phyloP scores from a whole-genome alignment of 2,888 invertebrate species.

The Chaitophorus viminalis region DNA sequence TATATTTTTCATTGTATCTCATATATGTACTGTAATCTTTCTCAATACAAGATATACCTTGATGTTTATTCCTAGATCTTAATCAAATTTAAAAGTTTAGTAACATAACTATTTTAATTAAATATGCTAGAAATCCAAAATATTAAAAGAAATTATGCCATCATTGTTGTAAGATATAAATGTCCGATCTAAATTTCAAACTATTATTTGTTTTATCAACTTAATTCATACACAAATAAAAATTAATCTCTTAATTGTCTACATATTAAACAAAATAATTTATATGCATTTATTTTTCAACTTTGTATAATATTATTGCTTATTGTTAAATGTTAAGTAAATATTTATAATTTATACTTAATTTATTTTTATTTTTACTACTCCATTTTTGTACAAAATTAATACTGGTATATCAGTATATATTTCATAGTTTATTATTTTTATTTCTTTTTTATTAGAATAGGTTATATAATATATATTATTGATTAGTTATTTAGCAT shows the following conservation, averaged over 20 bases:
- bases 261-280: conserved; percentile 15
- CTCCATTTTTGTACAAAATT: conserved; percentile 38
- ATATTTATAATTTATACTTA: conserved; percentile 36
- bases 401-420: conserved; percentile 16
- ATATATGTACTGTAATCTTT: conserved; percentile 26
- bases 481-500: conserved; percentile 38
- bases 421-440: neutral
- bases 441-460: conserved; percentile 34
- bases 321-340: conserved; percentile 53
- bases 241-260: conserved; percentile 29
- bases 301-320: conserved; percentile 31
- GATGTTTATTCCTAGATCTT: conserved; percentile 25
- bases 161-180: conserved; percentile 21
- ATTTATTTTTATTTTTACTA: conserved; percentile 2
- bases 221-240: conserved; percentile 10
- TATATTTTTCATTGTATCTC: conserved; percentile 43
- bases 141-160: conserved; percentile 35
- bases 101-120: conserved; percentile 33
- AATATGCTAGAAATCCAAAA: conserved; percentile 52
- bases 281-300: conserved; percentile 25
- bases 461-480: conserved; percentile 32
- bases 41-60: neutral
- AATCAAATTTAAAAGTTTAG: conserved; percentile 51
- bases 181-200: neutral
- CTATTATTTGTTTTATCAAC: conserved; percentile 25